Evolutionary conservation across 2,113 vertebrate genomes (phyloP).

Genomic region (Fulica atra): DNA sequence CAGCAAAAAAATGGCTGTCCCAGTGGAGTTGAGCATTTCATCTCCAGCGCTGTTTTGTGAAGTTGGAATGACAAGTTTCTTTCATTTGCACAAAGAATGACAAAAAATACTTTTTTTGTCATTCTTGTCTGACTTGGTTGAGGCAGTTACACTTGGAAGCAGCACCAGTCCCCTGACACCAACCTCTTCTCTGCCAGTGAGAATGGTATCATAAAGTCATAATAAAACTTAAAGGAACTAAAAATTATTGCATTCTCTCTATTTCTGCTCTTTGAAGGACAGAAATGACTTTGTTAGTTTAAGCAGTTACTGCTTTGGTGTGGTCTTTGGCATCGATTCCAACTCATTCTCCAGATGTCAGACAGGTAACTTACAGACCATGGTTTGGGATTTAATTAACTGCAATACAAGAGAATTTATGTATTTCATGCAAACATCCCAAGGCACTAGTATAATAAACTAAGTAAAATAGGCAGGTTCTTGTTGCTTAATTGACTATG

Average conservation of each 20-base stretch:
- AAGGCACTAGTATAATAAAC: constrained; percentile 61
- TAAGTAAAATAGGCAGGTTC: constrained; percentile 44
- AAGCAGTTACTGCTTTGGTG: constrained; percentile 41
- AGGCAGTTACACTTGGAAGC: constrained; percentile 62
- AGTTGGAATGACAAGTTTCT: constrained; percentile 98
- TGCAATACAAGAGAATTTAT: constrained; percentile 61
- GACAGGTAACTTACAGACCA: constrained; percentile 66
- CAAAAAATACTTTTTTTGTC: constrained; percentile 79
- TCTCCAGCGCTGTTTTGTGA: constrained; percentile 87
- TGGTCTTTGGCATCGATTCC: constrained; percentile 51
- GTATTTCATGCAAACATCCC: constrained; percentile 58
- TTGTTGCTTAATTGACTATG: constrained; percentile 72
- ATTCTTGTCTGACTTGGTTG: constrained; percentile 57
- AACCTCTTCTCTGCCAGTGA: constrained; percentile 43
- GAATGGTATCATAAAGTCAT: constrained; percentile 45
- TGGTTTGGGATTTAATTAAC: constrained; percentile 65
- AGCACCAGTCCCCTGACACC: constrained; percentile 46
- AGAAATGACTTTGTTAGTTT: constrained; percentile 58
- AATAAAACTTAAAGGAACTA: constrained; percentile 25
- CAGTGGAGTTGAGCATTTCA: constrained; percentile 89
- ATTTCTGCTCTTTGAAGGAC: constrained; percentile 15
- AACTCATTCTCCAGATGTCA: constrained; percentile 46
- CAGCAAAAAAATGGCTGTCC: constrained; percentile 88
- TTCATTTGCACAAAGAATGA: constrained; percentile 89
- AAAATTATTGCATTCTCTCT: constrained; percentile 16